Evolutionary conservation across 2,888 invertebrate species (phyloP).

Genomic region (Chrysomela aeneicollis): DNA sequence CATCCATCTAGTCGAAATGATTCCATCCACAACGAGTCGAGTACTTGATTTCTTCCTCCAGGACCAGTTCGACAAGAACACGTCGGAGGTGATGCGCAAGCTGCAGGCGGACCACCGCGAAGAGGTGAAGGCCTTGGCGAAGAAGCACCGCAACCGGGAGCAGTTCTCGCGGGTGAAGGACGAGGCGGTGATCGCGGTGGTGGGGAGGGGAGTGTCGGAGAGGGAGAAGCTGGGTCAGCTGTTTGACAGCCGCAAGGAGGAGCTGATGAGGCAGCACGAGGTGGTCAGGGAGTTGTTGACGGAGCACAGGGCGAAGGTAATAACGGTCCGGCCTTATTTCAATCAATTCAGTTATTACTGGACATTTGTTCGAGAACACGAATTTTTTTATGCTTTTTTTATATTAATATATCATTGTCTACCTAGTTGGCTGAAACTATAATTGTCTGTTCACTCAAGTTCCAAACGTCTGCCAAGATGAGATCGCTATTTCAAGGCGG

Average conservation of each 20-base stretch:
- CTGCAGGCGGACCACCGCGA: conserved; percentile 84
- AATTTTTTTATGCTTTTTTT: too few species aligned
- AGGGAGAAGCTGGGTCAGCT: conserved; percentile 80
- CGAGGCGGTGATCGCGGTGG: conserved; percentile 82
- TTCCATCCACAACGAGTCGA: too few species aligned
- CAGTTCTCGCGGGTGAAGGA: conserved; percentile 88
- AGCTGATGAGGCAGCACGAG: conserved; percentile 81
- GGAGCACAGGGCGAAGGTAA: conserved; percentile 72
- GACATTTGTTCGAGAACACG: too few species aligned
- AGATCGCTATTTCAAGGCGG: too few species aligned
- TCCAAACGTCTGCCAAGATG: too few species aligned
- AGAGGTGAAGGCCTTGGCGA: conserved; percentile 86
- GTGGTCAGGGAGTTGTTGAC: conserved; percentile 74
- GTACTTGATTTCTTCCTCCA: too few species aligned
- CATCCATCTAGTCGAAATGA: too few species aligned
- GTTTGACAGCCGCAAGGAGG: conserved; percentile 78
- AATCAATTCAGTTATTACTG: too few species aligned
- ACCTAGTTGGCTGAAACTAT: too few species aligned
- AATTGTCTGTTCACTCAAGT: too few species aligned
- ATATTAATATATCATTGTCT: too few species aligned
- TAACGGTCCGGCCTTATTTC: too few species aligned
- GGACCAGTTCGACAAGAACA: conserved; percentile 73
- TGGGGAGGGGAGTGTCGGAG: conserved; percentile 90
- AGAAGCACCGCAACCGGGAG: conserved; percentile 89
- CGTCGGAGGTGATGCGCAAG: conserved; percentile 78